Conservation (phyloP, 2,113 vertebrate species). For the Alectura lathami region DNA sequence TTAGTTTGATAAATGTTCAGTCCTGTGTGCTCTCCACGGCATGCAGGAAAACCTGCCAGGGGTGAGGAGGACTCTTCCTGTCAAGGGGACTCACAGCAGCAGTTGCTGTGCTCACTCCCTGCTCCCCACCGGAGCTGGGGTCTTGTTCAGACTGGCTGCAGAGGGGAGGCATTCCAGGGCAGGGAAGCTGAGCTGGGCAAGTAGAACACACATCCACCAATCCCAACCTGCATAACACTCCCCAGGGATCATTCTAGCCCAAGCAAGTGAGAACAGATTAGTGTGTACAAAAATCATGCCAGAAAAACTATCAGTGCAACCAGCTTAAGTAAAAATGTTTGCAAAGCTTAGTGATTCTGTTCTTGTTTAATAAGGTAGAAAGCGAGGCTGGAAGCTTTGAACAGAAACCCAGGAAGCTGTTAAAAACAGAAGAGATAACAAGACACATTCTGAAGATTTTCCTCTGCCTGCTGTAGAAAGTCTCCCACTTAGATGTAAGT, state of each 20-base stretch:
- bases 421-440: not conserved
- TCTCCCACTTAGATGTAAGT: not conserved
- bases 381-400: not conserved
- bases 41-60: not conserved
- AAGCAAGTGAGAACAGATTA: conserved; percentile 31
- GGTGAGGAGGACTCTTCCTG: not conserved
- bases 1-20: not conserved
- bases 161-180: not conserved
- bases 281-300: not conserved
- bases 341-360: not conserved
- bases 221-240: not conserved
- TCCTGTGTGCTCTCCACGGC: not conserved
- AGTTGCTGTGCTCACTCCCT: not conserved
- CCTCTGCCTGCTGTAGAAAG: not conserved
- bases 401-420: not conserved
- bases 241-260: not conserved
- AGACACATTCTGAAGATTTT: not conserved
- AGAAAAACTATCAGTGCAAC: not conserved
- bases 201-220: not conserved
- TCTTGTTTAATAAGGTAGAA: not conserved
- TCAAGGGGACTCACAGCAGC: not conserved
- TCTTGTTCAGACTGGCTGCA: conserved; percentile 37
- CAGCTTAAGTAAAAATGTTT: not conserved
- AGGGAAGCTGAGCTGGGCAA: not conserved
- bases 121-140: not conserved